Evolutionary conservation across 1,140 invertebrate species (phyloP), one percentile per base, ranked within the genome.

Genomic region (Lepidostoma basale): DNA sequence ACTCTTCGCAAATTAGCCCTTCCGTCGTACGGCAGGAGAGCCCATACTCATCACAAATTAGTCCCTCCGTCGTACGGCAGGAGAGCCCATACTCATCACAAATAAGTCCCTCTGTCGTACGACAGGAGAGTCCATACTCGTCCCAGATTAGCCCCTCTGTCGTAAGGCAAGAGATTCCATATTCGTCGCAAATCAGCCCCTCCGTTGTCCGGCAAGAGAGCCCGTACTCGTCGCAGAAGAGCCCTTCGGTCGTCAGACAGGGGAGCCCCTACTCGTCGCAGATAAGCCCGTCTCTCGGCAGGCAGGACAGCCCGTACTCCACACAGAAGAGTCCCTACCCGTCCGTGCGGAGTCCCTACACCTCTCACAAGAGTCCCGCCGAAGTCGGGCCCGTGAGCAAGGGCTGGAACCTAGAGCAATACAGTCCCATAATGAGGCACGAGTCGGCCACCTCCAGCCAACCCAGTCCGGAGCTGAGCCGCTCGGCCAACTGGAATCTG

Each of bases 301-400:
- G 79, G 44, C 68, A 73, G n/a, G 68, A 69, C 25, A 69, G 67
- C 36, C 67, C 67, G 4, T 66, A 70, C 20, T 70, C 68, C 10
- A 78, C 79, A 25, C 79, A 81, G 58, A 79, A 79, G 16, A 82
- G 80, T 67, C 80, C 81, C 0, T 83, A 80, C 80, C 78, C 81
- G 0, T 78, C 81, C 0, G 80, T 82, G 52, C 79, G 78, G 5
- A 83, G 81, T 49, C 81, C 81, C 0, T 82, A 83, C 67, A 80
- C 81, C 8, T 79, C 80, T 0, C 79, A 82, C 62, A 79, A 78
- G 25, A 68, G 66, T 56, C 70, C 69, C 12, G 20, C 52, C 26
- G 52, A 71, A 8, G 52, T 59, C 28, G 62, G 40, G n/a, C 28
- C 12, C 23, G 12, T 33, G 16, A 45, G 20, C 10, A 62, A 70